Base-by-base conservation (phyloP, 2,113 vertebrate species). In the Desmodus rotundus region DNA sequence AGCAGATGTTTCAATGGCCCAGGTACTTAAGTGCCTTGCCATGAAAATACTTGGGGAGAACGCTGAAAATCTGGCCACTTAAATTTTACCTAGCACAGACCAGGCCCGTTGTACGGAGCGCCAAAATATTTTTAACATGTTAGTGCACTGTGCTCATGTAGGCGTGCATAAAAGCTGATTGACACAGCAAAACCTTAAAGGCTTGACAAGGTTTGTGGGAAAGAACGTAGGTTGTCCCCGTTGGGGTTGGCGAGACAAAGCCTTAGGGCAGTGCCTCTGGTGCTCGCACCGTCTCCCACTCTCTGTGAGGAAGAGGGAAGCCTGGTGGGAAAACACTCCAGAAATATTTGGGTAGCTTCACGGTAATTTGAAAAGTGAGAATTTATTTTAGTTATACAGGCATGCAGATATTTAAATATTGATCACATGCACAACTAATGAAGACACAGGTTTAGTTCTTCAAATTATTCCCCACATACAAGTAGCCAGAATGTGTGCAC, bases 21-120 rank as follows among this genome's bases (percentile, higher is more conserved):
- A 45, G 38, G 61, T 83, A 52, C 61, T n/a, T 50, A 67, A n/a
- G 72, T n/a, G 61, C 84, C 56, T 90, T 82, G 43, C 72, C 52
- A 45, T 22, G 47, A 61, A 92, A 80, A 76, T 50, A 50, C 54
- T 41, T 13, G n/a, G 58, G 72, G 36, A 86, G 63, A 91, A 94
- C 82, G 72, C 85, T 94, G 80, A 61, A 95, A 94, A 89, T 91
- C 91, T 28, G 1, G 58, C 77, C 72, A 67, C 52, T 93, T 88
- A 76, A 82, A 85, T 54, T 85, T 92, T 85, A 47, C 24, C 56
- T 28, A 47, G 0, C 41, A 11, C 68, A 52, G 41, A 28, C 5
- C 47, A 52, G 22, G 12, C 38, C 28, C 58, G 16, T 50, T 68
- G 36, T 31, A 6, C 13, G 31, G 33, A 47, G 22, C 45, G 41